Percentiles rank a stretch among this genome's conserved stretches.
phyloP scores from a whole-genome alignment of 2,797 vertebrate species.

The Protosalanx chinensis region DNA sequence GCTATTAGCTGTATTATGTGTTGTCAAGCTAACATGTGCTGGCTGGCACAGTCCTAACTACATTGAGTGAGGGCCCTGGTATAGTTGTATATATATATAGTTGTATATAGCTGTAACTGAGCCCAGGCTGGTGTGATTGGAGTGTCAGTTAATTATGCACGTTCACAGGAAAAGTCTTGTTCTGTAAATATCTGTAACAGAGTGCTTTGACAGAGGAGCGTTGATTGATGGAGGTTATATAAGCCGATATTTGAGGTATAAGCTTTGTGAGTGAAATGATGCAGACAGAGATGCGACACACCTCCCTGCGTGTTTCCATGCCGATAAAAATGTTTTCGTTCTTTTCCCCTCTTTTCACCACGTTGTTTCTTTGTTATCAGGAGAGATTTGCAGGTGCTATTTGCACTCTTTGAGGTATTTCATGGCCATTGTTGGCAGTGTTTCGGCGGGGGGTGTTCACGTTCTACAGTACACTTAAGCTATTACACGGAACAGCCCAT shows the following conservation, averaged over 20 bases:
- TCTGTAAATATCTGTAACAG: neutral
- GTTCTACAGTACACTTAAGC: neutral
- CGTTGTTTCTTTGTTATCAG: neutral
- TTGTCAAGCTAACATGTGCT: constrained; percentile 35
- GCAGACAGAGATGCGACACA: neutral
- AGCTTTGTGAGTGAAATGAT: neutral
- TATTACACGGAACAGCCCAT: neutral
- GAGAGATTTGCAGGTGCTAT: neutral
- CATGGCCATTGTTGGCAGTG: constrained; percentile 24
- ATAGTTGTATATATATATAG: no score
- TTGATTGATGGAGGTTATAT: constrained; percentile 4
- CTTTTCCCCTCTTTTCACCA: neutral
- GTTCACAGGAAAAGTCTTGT: constrained; percentile 9
- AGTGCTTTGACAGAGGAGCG: neutral
- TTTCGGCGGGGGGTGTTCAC: constrained; percentile 10
- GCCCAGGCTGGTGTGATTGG: constrained; percentile 16
- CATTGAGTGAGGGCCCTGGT: constrained; percentile 23
- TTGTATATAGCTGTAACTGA: constrained; percentile 27
- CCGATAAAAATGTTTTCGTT: neutral
- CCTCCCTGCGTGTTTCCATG: neutral
- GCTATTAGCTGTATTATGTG: constrained; percentile 53
- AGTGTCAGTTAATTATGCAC: constrained; percentile 9
- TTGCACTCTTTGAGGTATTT: constrained; percentile 12
- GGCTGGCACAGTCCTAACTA: constrained; percentile 12
- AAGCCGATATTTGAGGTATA: neutral